Conservation (phyloP, 2,797 vertebrate species). For the Fundulus diaphanus region DNA sequence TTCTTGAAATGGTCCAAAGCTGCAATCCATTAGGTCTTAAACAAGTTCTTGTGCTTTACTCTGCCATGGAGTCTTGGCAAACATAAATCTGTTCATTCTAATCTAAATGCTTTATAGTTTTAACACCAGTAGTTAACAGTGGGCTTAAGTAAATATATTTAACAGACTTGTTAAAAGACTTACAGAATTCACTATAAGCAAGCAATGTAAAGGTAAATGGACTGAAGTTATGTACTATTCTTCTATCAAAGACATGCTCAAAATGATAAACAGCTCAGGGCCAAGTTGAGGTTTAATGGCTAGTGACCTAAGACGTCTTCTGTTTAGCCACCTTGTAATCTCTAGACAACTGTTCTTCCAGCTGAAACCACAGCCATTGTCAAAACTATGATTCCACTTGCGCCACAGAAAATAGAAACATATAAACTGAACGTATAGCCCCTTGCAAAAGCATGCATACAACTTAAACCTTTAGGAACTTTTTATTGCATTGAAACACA, state of each 20-base stretch:
- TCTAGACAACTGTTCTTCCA: neutral
- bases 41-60: conserved; percentile 26
- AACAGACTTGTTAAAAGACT: neutral
- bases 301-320: no score
- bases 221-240: neutral
- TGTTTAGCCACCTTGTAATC: no score
- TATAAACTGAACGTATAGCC: no score
- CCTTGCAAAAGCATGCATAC: neutral
- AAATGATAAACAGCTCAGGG: no score
- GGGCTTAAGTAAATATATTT: neutral
- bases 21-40: conserved; percentile 42
- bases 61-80: conserved; percentile 30
- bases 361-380: neutral
- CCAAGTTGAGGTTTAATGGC: no score
- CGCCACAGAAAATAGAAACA: neutral
- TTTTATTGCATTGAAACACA: neutral
- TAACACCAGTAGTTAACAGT: neutral
- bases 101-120: neutral
- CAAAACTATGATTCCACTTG: neutral
- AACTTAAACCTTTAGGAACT: neutral
- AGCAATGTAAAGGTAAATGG: neutral
- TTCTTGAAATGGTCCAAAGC: conserved; percentile 23
- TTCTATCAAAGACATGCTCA: no score
- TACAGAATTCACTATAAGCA: no score
- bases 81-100: neutral